Evolutionary conservation across 2,113 vertebrate genomes (phyloP), one percentile per base, ranked within the genome.

Genomic region (Pitta sordida): DNA sequence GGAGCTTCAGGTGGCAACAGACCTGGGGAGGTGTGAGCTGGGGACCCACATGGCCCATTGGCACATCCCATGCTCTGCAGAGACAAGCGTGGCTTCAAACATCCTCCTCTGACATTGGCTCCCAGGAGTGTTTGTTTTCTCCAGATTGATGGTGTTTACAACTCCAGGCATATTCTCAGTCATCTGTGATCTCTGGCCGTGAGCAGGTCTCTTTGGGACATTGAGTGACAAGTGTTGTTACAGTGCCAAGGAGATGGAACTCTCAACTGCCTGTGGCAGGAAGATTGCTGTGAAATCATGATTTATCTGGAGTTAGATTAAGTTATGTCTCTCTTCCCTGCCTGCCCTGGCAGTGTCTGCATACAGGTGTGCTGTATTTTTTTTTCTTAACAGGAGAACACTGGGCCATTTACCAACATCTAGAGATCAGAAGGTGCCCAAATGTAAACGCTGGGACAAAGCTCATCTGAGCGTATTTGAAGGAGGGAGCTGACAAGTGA

Each of bases 161-260:
- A 53, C 83, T 94, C 37, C 52, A 48, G 69, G 36, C 29, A 2
- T 78, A 85, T 83, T 36, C 67, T 69, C 81, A 67, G 76, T 75
- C 95, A 60, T 87, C 69, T 81, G 8, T 46, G 88, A 94, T 90
- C 85, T 79, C 90, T 43, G 76, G 63, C 85, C 22, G 0, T 1
- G 2, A 88, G 79, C 27, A 0, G 68, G 70, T 93, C 91, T 93
- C 88, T 85, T 29, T 67, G 93, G 93, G 86, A 87, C 48, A 12
- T 1, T 71, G 89, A 82, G 67, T 91, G 91, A 95, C 91, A 95
- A 64, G 86, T 27, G 56, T 32, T 76, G 93, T 76, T 89, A 49
- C 41, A 9, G 84, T 82, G 94, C 93, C 94, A 94, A 93, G 91
- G 90, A 86, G 94, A 94, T 15, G 37, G 88, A 62, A 44, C 75